Evolutionary conservation across 2,113 vertebrate species (phyloP), one percentile per base, ranked within the genome.

Genomic region (Cepphus grylle): DNA sequence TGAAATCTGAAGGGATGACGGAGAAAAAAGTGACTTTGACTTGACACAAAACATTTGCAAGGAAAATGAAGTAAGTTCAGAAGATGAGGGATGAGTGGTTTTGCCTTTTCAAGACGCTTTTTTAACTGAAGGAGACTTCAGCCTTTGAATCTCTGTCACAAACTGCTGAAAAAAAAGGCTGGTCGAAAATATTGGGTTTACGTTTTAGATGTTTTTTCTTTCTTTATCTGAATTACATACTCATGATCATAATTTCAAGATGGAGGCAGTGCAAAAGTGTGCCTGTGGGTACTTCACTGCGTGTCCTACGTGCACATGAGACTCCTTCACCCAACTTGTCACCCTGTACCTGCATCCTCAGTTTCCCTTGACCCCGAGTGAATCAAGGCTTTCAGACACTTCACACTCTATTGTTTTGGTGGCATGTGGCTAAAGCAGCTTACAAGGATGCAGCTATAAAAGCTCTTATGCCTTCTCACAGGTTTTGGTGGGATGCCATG

Each of bases 231-330:
- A 69, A 67, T 49, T 72, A n/a, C 22, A 29, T 77, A 6, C 15
- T 79, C 6, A 7, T 22, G 21, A 63, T 49, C 36, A 69, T n/a
- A 22, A 72, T 82, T 87, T 72, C 40, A 43, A 61, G 43, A 30
- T 3, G 4, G 56, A 94, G n/a, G 6, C 14, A 55, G 20, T 23
- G 40, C 26, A 50, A 38, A 72, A 69, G 8, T 52, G 19, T 50
- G 30, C 15, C 27, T 32, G 9, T 0, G 0, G 36, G 7, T 52
- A 30, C 26, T 80, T 80, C 36, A 27, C 5, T 29, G 2, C 1
- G 1, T 22, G 8, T 77, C 26, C n/a, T 43, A 47, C 3, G 9
- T 38, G 45, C 12, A 21, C 38, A 1, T 6, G 36, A 25, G 29
- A 23, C 8, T 47, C 23, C 17, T 63, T n/a, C 30, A 81, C 6